Evolutionary conservation across 2,888 invertebrate species (phyloP).

Genomic region (Aleiodes leptofemur): DNA sequence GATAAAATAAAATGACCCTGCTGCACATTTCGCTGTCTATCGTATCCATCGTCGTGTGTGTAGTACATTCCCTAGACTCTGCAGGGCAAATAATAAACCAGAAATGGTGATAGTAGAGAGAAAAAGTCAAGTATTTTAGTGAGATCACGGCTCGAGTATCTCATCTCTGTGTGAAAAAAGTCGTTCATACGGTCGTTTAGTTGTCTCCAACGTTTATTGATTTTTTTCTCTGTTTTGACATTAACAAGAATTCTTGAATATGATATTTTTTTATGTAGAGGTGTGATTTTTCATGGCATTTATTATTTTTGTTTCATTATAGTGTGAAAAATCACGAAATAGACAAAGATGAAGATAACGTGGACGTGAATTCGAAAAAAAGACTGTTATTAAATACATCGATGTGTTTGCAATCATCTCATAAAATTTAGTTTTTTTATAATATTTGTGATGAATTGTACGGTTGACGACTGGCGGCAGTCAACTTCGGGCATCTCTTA

Average conservation of each 20-base stretch:
- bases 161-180: not conserved
- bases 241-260: too few species aligned
- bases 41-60: constrained; percentile 2
- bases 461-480: not conserved
- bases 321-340: not conserved
- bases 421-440: not conserved
- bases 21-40: constrained; percentile 9
- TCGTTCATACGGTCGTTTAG: too few species aligned
- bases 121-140: constrained; percentile 5
- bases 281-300: not conserved
- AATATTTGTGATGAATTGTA: not conserved
- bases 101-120: not conserved
- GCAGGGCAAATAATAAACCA: not conserved
- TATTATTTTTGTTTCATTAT: not conserved
- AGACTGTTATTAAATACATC: not conserved
- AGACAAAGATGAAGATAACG: not conserved
- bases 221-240: not conserved
- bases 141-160: not conserved
- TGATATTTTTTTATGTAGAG: not conserved
- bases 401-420: not conserved
- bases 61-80: constrained; percentile 17
- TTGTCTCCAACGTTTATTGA: not conserved
- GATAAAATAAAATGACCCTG: constrained; percentile 22
- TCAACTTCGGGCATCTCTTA: not conserved
- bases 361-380: not conserved